phyloP scores from a whole-genome alignment of 2,888 invertebrate species.

The Anoncus sp. region DNA sequence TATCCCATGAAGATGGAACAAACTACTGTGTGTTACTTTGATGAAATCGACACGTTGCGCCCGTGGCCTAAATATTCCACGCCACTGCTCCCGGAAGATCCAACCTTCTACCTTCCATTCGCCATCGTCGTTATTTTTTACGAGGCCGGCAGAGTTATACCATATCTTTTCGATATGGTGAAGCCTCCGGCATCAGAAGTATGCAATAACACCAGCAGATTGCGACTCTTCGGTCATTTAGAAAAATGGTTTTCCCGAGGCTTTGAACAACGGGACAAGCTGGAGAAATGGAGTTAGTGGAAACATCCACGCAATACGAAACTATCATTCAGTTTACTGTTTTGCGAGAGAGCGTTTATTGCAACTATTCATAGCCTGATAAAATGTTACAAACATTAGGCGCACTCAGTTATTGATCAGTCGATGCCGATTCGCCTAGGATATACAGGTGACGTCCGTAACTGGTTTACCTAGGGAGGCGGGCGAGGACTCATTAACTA shows the following conservation, averaged over 20 bases:
- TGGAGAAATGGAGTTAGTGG: neutral
- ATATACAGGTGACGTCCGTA: neutral
- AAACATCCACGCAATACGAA: conserved; percentile 7
- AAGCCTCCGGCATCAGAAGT: conserved; percentile 1
- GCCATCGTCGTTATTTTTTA: conserved; percentile 47
- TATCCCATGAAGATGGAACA: neutral
- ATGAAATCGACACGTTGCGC: conserved; percentile 7
- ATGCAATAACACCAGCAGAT: conserved; percentile 30
- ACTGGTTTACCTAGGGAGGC: neutral
- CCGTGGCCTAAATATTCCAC: conserved; percentile 10
- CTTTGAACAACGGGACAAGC: neutral
- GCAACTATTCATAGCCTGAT: conserved; percentile 18
- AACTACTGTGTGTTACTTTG: conserved; percentile 17
- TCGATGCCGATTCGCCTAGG: conserved; percentile 10
- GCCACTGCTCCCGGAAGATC: conserved; percentile 1
- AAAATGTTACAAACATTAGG: conserved; percentile 5
- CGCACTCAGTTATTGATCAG: neutral
- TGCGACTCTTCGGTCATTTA: conserved; percentile 7
- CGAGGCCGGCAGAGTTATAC: conserved; percentile 4
- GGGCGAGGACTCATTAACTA: neutral
- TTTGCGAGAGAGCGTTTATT: conserved; percentile 27
- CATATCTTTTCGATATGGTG: conserved; percentile 34
- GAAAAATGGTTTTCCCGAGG: conserved; percentile 13
- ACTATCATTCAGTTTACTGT: neutral
- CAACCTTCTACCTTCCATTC: conserved; percentile 22